Base-by-base conservation (phyloP, 2,888 invertebrate genomes). In the Drosophila stalkeri region DNA sequence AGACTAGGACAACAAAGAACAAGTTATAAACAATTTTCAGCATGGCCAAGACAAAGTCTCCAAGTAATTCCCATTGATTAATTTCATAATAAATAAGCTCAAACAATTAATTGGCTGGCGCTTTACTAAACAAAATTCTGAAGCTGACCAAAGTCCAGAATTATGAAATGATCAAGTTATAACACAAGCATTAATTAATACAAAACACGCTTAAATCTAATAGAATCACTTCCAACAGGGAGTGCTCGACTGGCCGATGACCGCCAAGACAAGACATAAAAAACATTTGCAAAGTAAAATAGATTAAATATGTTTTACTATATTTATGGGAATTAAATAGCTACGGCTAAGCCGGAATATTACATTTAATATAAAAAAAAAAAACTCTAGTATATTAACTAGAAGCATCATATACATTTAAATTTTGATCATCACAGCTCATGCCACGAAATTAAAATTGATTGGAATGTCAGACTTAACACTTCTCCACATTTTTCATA, bases 11-110 rank as follows among this genome's bases (percentile, higher is more conserved):
- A 41, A 49, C 39, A 9, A 47, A 59, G 12, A 33, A 18, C n/a
- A n/a, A 9, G n/a, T 14, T 41, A 27, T 18, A 51, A 57, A 44
- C 23, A 18, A 37, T 37, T 51, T 39, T 11, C 2, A 44, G 57
- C 39, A n/a, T 20, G 47, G 18, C 6, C 64, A 71, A 82, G 18
- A 6, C 64, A 71, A 82, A 79, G 75, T 79, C 64, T 52, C 39
- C 14, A 33, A 2, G 1, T 46, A 47, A 5, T 11, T 35, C 12
- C 16, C 23, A 23, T 14, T 47, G n/a, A 47, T 51, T 51, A 51
- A 39, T n/a, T n/a, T 2, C n/a, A 2, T 12, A 35, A 60, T 64
- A 39, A 39, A 39, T 2, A 33, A 33, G 27, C 27, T 27, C 27
- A 27, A 6, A 27, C 27, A 27, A 5, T 6, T 6, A 6, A 4